Conservation (phyloP, 1,140 invertebrate genomes). For the Araneus ventricosus region DNA sequence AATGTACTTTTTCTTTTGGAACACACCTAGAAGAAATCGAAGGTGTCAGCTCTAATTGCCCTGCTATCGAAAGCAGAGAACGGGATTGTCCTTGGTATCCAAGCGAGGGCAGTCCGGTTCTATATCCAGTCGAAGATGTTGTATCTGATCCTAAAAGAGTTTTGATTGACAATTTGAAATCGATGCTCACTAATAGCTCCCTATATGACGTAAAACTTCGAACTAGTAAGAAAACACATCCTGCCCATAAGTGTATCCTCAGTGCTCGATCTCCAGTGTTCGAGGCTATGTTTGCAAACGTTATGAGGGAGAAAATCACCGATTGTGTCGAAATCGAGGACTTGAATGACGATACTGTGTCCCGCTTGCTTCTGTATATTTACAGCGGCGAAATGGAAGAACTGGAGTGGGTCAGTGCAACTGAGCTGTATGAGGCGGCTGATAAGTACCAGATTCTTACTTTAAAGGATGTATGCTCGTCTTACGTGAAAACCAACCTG, state of each 20-base stretch:
- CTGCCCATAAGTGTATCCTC: slow-evolving; percentile 98
- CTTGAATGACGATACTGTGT: background rate
- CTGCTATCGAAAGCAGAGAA: too few species aligned
- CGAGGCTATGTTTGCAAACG: slow-evolving; percentile 99
- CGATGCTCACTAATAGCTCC: background rate
- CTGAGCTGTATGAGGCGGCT: background rate
- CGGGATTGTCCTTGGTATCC: too few species aligned
- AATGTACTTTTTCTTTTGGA: too few species aligned
- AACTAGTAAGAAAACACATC: slow-evolving; percentile 83
- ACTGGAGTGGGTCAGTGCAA: background rate
- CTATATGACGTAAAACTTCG: slow-evolving; percentile 78
- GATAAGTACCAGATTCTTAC: background rate
- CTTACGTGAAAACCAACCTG: background rate
- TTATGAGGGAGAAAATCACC: slow-evolving; percentile 91
- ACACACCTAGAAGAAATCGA: too few species aligned
- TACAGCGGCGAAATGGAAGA: background rate
- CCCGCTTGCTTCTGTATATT: background rate
- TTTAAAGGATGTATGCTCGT: background rate
- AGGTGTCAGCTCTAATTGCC: too few species aligned
- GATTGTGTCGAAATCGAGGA: slow-evolving; percentile 37
- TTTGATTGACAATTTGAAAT: background rate
- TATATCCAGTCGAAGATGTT: too few species aligned
- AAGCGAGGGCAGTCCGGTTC: too few species aligned
- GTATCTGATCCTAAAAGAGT: too few species aligned
- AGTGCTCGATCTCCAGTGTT: slow-evolving; percentile 97